Base-by-base conservation (phyloP, 2,113 vertebrate genomes). In the Merops nubicus region DNA sequence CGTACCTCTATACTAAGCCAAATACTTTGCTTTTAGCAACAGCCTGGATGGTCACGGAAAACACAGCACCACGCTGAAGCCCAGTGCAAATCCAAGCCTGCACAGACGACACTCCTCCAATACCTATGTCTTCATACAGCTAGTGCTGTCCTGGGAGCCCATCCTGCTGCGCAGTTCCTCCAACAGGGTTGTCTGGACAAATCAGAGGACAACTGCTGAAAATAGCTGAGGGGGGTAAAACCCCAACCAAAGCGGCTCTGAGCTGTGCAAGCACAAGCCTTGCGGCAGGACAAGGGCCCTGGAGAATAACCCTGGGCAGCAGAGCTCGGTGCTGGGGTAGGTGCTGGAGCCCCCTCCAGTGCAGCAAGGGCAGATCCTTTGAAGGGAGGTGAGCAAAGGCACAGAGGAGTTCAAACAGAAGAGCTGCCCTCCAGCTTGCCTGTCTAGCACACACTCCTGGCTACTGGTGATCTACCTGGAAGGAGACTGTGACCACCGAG, bases 11-110 rank as follows among this genome's bases (percentile, higher is more conserved):
- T 45, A 45, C 63, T 82, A 76, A 79, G 29, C 29, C 34, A 76
- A 69, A 64, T 21, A 33, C 21, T 85, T 76, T 60, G 48, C 45
- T 43, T 84, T 79, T 91, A 62, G 57, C 80, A 88, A n/a, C 33
- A 79, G 65, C 29, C 59, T 81, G 33, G 63, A 83, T 11, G 14
- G 53, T 57, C 34, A 79, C 19, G 50, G 69, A 79, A 91, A 93
- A 47, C 1, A 2, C 31, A 85, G 53, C 2, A 2, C 11, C 29
- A 31, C 5, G 2, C 0, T 0, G 53, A 86, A 94, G 40, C 31
- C 45, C 26, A 60, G 34, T 36, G 54, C 56, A 95, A 92, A 89
- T 74, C 2, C 12, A 92, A 93, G 29, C 59, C 65, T 65, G 63
- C 94, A 84, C 63, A 93, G 34, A 90, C 10, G 18, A 80, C 63